These are phyloP conservation scores for Gymnobelideus leadbeateri DNA, from an alignment of 2,113 vertebrate species.

Conservation along the genomic window DNA sequence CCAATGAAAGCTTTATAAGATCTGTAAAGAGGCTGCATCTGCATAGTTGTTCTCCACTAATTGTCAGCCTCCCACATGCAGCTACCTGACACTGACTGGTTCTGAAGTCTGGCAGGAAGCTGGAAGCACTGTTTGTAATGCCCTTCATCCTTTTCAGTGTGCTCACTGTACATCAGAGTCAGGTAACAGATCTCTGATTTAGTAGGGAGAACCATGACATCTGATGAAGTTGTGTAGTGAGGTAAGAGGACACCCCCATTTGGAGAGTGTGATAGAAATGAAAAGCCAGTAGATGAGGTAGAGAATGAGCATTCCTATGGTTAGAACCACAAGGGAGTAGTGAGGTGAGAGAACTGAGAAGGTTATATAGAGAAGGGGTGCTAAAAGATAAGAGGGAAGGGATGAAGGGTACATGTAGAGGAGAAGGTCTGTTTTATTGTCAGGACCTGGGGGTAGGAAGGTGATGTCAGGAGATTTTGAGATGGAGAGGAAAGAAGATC, in stretches of 20 bases:
- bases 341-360: not conserved
- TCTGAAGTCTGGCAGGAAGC: not conserved
- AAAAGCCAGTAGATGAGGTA: not conserved
- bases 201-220: not conserved
- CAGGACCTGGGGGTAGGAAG: too few species aligned
- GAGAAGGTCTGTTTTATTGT: too few species aligned
- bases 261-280: not conserved
- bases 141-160: not conserved
- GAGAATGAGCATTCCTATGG: not conserved
- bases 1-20: too few species aligned
- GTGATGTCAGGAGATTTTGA: too few species aligned
- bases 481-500: too few species aligned
- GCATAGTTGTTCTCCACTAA: not conserved
- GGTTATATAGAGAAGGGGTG: too few species aligned
- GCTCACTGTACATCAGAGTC: not conserved
- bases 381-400: too few species aligned
- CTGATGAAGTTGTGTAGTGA: not conserved
- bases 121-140: not conserved
- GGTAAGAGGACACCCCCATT: not conserved
- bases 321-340: not conserved
- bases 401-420: too few species aligned
- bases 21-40: not conserved
- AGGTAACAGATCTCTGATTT: not conserved
- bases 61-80: not conserved
- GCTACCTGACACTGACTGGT: not conserved